A percentile compares a stretch with the other conserved stretches of the same genome.
Evolutionary conservation across 2,113 vertebrate genomes (phyloP).

Genomic region (Alethe castanea): DNA sequence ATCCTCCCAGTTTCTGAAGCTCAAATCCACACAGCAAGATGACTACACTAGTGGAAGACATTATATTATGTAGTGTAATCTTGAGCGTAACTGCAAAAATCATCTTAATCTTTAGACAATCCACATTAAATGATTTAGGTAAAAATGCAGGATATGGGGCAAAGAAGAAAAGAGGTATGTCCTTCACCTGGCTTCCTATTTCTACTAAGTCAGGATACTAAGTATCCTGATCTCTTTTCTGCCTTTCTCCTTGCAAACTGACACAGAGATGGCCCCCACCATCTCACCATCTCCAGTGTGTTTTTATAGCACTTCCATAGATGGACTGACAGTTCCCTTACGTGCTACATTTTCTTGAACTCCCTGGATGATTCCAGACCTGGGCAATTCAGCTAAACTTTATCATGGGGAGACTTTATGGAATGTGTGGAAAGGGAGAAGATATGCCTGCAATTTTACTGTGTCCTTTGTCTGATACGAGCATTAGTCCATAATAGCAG

Average conservation of each 20-base stretch:
- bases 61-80: neutral
- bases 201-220: neutral
- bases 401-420: neutral
- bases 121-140: neutral
- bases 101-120: neutral
- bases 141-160: neutral
- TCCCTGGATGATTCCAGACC: neutral
- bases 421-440: neutral
- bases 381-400: neutral
- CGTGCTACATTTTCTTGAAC: neutral
- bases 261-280: neutral
- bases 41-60: neutral
- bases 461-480: neutral
- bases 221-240: neutral
- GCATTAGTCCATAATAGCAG: constrained; percentile 23
- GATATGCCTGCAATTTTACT: neutral
- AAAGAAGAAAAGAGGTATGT: neutral
- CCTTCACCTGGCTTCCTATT: neutral
- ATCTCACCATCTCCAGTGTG: neutral
- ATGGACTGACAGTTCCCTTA: neutral
- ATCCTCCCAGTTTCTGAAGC: neutral
- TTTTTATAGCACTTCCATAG: neutral
- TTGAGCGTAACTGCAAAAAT: neutral
- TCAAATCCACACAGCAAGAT: neutral
- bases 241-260: neutral